Evolutionary conservation across 2,797 vertebrate species (phyloP), one percentile per base, ranked within the genome.

Genomic region (Pelobates cultripes): DNA sequence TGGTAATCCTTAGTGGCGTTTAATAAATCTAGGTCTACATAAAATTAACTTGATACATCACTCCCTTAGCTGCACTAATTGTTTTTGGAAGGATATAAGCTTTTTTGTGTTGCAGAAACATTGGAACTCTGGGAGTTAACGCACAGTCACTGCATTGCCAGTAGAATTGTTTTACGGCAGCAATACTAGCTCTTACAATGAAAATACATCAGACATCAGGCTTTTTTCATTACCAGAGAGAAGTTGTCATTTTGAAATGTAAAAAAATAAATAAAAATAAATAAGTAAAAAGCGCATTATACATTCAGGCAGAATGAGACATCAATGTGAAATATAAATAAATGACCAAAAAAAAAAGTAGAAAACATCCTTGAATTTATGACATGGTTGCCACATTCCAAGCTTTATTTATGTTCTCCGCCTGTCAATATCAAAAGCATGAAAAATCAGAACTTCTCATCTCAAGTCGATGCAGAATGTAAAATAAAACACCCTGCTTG

Each of bases 361-460:
- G 67, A 79, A 81, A 83, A 83, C 81, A 84, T 84, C 77, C 77
- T 79, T 84, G 77, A 79, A 84, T 84, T 79, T 84, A 84, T 84
- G 82, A 79, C 77, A 83, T 73, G 72, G 57, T 67, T 79, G 73
- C 66, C 77, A 79, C 72, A 75, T 79, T 79, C n/a, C 47, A 75
- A 84, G 42, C 40, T 55, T 79, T 84, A 84, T 84, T 84, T 84
- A 84, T 70, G 67, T 71, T 84, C 45, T 75, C 57, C 28, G 72
- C 55, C 72, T 84, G 82, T 84, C 82, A 84, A 79, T 84, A 84
- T 84, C 82, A 84, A 84, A 84, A 79, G 82, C 82, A 79, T 55
- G 44, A 53, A 68, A 79, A 79, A 71, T 79, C 77, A 71, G 53
- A 84, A 71, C 60, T 55, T 73, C 47, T 79, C 57, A 75, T 75